These are phyloP conservation scores for Rhinolophus sinicus DNA, from an alignment of 2,113 vertebrate species.

Conservation along the genomic window DNA sequence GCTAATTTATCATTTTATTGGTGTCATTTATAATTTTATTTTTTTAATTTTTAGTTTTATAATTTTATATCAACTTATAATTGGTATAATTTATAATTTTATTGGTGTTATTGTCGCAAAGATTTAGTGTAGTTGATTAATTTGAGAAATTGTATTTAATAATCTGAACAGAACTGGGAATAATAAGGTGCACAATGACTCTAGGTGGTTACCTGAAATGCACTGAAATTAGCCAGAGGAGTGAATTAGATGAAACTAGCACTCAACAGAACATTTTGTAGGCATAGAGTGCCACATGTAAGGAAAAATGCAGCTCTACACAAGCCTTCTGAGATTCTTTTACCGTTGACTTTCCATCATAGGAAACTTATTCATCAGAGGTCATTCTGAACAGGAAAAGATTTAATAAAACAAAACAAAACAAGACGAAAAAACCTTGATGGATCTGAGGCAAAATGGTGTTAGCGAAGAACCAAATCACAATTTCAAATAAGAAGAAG, in stretches of 20 bases:
- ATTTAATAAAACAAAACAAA: neutral
- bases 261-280: neutral
- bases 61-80: no score
- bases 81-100: no score
- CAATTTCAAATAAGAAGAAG: neutral
- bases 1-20: neutral
- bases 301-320: neutral
- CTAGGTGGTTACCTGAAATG: neutral
- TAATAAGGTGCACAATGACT: neutral
- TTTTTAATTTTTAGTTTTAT: no score
- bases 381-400: neutral
- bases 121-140: constrained; percentile 7
- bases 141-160: constrained; percentile 40
- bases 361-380: neutral
- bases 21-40: neutral
- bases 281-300: neutral
- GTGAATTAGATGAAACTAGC: neutral
- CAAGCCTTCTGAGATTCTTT: neutral
- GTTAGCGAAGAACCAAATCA: neutral
- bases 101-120: neutral
- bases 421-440: neutral
- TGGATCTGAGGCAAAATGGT: neutral
- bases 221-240: neutral
- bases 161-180: neutral
- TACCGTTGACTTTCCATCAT: neutral